Conservation (phyloP, 2,113 vertebrate species). For the Sapajus apella region DNA sequence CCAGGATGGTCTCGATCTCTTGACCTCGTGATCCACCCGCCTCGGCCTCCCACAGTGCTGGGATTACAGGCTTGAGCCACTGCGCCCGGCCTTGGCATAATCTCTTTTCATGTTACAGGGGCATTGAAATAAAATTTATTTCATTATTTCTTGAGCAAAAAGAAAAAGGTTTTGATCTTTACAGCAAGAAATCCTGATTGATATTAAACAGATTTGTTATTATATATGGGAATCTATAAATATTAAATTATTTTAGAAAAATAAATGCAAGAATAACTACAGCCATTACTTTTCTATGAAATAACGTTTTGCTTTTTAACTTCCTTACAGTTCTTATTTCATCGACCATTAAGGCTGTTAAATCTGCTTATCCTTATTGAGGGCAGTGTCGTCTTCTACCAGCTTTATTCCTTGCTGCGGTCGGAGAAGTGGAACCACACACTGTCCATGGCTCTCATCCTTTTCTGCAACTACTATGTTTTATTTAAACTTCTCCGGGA, state of each 20-base stretch:
- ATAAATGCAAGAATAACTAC: background rate
- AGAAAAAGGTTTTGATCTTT: background rate
- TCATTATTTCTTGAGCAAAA: constrained; percentile 37
- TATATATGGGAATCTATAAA: background rate
- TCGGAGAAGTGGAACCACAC: constrained; percentile 99
- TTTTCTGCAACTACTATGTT: constrained; percentile 99
- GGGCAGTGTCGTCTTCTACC: constrained; percentile 96
- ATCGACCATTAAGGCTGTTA: constrained; percentile 97
- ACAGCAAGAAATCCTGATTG: background rate
- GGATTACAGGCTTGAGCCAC: too few relatives aligned
- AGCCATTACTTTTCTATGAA: background rate
- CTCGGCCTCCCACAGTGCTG: too few relatives aligned
- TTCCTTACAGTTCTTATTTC: constrained; percentile 93
- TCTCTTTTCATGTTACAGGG: background rate
- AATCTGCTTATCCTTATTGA: constrained; percentile 98
- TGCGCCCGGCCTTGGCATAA: too few relatives aligned
- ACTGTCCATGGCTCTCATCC: constrained; percentile 97
- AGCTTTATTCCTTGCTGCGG: constrained; percentile 96
- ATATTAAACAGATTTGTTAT: constrained; percentile 19
- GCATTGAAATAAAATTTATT: constrained; percentile 36
- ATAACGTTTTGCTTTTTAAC: constrained; percentile 45
- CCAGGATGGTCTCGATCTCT: too few relatives aligned
- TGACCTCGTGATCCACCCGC: too few relatives aligned
- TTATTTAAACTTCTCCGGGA: constrained; percentile 98
- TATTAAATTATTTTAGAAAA: constrained; percentile 32